These are phyloP conservation scores for Sebastes iracundus DNA, from an alignment of 2,797 vertebrate species.

Conservation along the genomic window DNA sequence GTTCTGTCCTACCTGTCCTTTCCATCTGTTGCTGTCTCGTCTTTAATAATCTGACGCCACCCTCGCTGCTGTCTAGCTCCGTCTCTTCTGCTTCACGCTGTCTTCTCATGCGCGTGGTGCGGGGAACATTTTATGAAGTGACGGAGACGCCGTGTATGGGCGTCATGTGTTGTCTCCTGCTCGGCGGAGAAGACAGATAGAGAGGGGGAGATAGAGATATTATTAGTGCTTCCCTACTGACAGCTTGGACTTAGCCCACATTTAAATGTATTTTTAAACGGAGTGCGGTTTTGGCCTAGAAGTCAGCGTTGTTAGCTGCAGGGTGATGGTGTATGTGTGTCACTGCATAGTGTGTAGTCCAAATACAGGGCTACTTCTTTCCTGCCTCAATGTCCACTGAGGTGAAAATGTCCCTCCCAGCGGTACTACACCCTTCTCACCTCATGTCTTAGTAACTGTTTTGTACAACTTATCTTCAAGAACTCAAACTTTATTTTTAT, in stretches of 20 bases:
- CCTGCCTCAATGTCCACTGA: background rate
- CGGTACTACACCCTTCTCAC: no score
- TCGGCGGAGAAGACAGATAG: background rate
- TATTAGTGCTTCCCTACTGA: slow-evolving; percentile 26
- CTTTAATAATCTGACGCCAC: slow-evolving; percentile 25
- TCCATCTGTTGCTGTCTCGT: slow-evolving; percentile 26
- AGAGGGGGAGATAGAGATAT: background rate
- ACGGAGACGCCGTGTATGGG: background rate
- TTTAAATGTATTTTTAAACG: slow-evolving; percentile 37
- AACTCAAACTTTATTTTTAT: background rate
- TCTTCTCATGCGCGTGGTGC: background rate
- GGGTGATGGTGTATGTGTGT: background rate
- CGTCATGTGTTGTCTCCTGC: background rate
- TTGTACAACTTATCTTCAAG: background rate
- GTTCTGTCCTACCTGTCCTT: background rate
- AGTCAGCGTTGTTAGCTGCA: background rate
- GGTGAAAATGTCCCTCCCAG: background rate
- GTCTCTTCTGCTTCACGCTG: slow-evolving; percentile 7
- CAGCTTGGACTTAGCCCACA: slow-evolving; percentile 11
- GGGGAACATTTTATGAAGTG: slow-evolving; percentile 28
- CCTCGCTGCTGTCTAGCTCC: background rate
- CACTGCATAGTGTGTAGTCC: background rate
- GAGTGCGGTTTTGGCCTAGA: slow-evolving; percentile 21
- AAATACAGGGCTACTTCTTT: background rate
- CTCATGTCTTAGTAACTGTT: background rate